phyloP scores from a whole-genome alignment of 2,113 vertebrate species.

The Anarrhichthys ocellatus region DNA sequence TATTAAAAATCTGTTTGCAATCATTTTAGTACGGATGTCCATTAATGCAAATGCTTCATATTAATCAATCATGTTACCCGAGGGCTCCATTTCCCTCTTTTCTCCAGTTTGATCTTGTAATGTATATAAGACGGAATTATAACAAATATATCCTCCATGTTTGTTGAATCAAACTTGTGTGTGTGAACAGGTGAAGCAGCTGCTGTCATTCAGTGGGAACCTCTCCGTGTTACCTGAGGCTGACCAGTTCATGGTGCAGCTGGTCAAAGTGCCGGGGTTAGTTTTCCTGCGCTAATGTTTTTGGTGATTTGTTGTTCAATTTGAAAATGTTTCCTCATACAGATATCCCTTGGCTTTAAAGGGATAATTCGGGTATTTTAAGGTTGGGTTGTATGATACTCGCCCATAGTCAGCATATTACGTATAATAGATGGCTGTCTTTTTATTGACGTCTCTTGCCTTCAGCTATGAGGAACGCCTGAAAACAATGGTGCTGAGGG shows the following conservation, averaged over 20 bases:
- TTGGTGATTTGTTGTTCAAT: neutral
- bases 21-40: neutral
- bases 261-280: slow-evolving; percentile 83
- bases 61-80: neutral
- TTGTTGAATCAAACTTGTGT: neutral
- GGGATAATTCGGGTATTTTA: too few species aligned
- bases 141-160: neutral
- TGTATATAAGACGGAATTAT: neutral
- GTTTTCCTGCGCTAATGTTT: slow-evolving; percentile 13
- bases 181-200: slow-evolving; percentile 78
- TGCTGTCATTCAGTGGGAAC: slow-evolving; percentile 80
- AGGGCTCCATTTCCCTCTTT: neutral
- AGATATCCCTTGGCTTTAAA: neutral
- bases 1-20: neutral
- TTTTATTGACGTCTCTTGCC: neutral
- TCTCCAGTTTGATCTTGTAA: neutral
- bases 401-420: neutral
- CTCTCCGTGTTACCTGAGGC: slow-evolving; percentile 78
- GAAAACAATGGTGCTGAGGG: slow-evolving; percentile 82
- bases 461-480: slow-evolving; percentile 82
- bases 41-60: neutral
- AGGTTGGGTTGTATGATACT: neutral
- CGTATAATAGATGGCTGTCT: too few species aligned
- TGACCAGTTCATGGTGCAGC: slow-evolving; percentile 84
- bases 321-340: neutral